phyloP scores from a whole-genome alignment of 2,888 invertebrate species.

The Cryptophagus acutangulus region DNA sequence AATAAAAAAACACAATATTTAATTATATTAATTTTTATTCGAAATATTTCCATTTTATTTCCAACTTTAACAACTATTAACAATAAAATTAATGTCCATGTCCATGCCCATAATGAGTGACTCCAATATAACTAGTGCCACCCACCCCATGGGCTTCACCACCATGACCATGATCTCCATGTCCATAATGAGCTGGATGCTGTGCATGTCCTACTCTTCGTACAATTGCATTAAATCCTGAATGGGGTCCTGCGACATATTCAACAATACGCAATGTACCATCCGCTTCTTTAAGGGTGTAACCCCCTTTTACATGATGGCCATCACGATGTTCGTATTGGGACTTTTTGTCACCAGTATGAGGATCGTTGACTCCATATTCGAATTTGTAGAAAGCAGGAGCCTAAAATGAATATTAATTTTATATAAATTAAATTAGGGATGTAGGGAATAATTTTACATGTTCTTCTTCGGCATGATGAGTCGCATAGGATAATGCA shows the following conservation, averaged over 20 bases:
- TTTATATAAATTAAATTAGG: background rate
- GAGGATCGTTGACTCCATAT: slow-evolving; percentile 40
- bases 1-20: no score
- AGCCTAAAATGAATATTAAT: background rate
- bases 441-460: background rate
- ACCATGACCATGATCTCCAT: slow-evolving; percentile 16
- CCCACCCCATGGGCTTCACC: slow-evolving; percentile 14
- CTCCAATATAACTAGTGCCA: slow-evolving; percentile 26
- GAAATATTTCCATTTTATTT: no score
- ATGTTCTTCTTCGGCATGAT: slow-evolving; percentile 3
- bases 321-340: slow-evolving; percentile 40
- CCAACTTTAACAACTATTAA: background rate
- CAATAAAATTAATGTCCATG: slow-evolving; percentile 1
- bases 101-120: slow-evolving; percentile 25
- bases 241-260: slow-evolving; percentile 37
- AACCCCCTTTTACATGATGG: slow-evolving; percentile 38
- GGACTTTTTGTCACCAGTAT: slow-evolving; percentile 39
- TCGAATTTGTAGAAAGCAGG: slow-evolving; percentile 29
- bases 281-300: slow-evolving; percentile 39
- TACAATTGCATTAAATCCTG: slow-evolving; percentile 40
- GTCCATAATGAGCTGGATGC: slow-evolving; percentile 34
- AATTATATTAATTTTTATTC: no score
- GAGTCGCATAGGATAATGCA: background rate
- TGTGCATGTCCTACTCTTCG: slow-evolving; percentile 37
- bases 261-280: slow-evolving; percentile 40